Evolutionary conservation across 2,797 vertebrate species (phyloP), one percentile per base, ranked within the genome.

Genomic region (Percopsis omiscomaycus): DNA sequence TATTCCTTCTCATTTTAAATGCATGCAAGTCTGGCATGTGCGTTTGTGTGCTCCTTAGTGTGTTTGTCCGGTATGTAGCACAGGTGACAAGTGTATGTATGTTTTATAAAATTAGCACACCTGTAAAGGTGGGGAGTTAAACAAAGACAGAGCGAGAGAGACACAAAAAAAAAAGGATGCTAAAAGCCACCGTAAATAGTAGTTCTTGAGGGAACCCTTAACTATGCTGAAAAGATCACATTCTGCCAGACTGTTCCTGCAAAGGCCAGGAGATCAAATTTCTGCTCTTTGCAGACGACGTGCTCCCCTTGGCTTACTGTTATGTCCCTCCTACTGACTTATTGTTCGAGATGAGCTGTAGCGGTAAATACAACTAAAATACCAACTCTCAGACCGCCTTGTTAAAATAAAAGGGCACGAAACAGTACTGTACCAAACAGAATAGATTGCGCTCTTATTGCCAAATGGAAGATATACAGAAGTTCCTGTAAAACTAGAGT

Each of bases 1-100:
- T 71, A 79, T 81, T 57, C 47, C 30, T 55, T 60, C 69, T 77
- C 56, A 77, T 84, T 78, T 75, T 11, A 71, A 79, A 85, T 84
- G 70, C 71, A 86, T 84, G 85, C 85, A 16, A 63, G 60, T 52
- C 44, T 63, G 67, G 22, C 49, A 69, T 49, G 46, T 49, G 58
- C n/a, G 45, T 60, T 46, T 37, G 10, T 64, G 57, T 61, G 51
- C 53, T 22, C 53, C 47, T 74, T 30, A 45, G 8, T 4, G 46
- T 55, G 28, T 28, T 63, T 29, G 68, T 28, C 27, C 11, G 37
- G 60, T 53, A 4, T n/a, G 60, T 45, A 29, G 53, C 13, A n/a
- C 53, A 37, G 13, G 45, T 47, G 44, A 14, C 15, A 37, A 55
- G 22, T 13, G 37, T 16, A 6, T 29, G 50, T 46, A 6, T 29